Conservation (phyloP, 2,113 vertebrate species). For the Mus pahari region DNA sequence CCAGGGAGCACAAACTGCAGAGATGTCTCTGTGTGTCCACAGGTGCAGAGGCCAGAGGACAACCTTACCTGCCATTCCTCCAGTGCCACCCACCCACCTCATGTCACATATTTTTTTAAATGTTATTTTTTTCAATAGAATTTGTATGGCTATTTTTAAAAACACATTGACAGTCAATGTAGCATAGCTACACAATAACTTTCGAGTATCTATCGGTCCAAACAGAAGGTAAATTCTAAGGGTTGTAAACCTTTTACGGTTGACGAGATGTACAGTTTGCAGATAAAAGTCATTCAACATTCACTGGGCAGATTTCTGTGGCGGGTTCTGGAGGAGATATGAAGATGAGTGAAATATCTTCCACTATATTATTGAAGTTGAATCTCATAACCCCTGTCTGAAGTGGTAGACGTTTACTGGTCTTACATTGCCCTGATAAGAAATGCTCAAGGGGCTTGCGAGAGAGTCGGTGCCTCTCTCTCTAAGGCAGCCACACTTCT, state of each 20-base stretch:
- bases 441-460: not conserved
- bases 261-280: not conserved
- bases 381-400: not conserved
- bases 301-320: not conserved
- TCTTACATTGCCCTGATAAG: not conserved
- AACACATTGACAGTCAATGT: not conserved
- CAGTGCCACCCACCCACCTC: not conserved
- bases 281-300: not conserved
- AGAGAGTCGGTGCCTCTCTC: not conserved
- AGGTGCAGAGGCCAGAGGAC: not conserved
- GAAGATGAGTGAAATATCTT: not conserved
- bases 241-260: not conserved
- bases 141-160: constrained; percentile 22
- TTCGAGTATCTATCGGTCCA: not conserved
- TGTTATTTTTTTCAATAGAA: not conserved
- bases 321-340: not conserved
- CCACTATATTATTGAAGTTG: not conserved
- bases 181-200: not conserved
- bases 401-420: not conserved
- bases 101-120: not conserved
- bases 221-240: not conserved
- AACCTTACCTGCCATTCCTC: not conserved
- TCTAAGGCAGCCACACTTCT: not conserved
- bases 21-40: not conserved
- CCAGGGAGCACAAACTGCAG: not conserved